Percentiles rank a stretch among this genome's conserved stretches.
These are phyloP conservation scores for Formicarius rufipectus DNA, from an alignment of 2,113 vertebrate genomes.

Conservation along the genomic window DNA sequence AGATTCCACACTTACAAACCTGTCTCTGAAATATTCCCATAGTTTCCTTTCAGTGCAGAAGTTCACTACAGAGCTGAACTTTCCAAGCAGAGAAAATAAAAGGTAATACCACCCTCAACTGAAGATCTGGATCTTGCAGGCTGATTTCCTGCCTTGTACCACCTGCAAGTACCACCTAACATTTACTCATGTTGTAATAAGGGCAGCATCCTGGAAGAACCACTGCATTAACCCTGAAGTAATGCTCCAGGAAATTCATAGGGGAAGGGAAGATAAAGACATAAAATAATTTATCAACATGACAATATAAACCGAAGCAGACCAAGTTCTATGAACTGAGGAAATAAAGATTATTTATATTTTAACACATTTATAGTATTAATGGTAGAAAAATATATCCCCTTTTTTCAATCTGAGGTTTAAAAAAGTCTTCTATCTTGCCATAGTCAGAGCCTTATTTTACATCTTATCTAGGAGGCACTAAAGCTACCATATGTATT, in stretches of 20 bases:
- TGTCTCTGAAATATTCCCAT: neutral
- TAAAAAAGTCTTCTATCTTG: neutral
- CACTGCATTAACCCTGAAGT: neutral
- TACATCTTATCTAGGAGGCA: neutral
- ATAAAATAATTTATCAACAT: neutral
- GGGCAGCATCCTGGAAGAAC: neutral
- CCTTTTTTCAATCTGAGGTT: neutral
- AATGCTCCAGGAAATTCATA: neutral
- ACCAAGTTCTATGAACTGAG: neutral
- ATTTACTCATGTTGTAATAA: neutral
- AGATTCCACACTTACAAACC: neutral
- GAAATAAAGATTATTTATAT: neutral
- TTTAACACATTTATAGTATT: neutral
- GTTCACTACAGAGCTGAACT: neutral
- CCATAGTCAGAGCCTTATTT: neutral
- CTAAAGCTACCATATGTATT: neutral
- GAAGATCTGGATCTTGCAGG: neutral
- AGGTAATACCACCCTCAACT: rapidly evolving
- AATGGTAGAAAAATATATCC: neutral
- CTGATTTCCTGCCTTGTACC: neutral
- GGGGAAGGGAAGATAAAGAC: neutral
- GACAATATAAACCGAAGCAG: neutral
- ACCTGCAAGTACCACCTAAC: rapidly evolving
- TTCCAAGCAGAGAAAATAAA: neutral
- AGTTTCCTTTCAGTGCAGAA: neutral